phyloP scores from a whole-genome alignment of 64 coral and sea anemone species.

The Porites lutea region DNA sequence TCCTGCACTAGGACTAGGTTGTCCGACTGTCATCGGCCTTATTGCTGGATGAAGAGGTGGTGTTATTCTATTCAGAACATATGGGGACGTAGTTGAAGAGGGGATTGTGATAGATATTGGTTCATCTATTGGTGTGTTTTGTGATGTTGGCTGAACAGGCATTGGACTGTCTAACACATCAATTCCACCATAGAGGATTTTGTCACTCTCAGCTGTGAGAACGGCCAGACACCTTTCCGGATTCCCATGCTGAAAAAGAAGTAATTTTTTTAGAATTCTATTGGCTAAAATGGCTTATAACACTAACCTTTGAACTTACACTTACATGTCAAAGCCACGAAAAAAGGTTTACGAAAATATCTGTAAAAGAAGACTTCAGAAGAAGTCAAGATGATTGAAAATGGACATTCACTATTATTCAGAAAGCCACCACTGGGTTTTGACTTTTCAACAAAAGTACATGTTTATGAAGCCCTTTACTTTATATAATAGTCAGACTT shows the following conservation, averaged over 20 bases:
- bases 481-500: too few relatives aligned
- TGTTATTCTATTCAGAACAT: neutral
- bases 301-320: neutral
- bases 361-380: too few relatives aligned
- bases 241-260: constrained; percentile 40
- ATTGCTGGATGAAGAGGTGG: constrained; percentile 2
- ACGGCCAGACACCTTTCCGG: constrained; percentile 11
- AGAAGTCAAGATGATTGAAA: too few relatives aligned
- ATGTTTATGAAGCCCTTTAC: too few relatives aligned
- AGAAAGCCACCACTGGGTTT: too few relatives aligned
- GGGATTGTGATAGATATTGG: constrained; percentile 44
- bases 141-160: constrained; percentile 35
- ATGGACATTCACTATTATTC: too few relatives aligned
- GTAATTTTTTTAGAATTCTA: neutral
- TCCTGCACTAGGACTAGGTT: constrained; percentile 5
- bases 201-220: constrained; percentile 13
- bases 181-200: constrained; percentile 13
- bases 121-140: constrained; percentile 22
- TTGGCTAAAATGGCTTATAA: neutral
- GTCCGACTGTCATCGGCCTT: constrained; percentile 35
- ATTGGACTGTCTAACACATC: constrained; percentile 33
- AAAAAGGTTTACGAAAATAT: too few relatives aligned
- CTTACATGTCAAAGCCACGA: too few relatives aligned
- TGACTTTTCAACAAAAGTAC: too few relatives aligned
- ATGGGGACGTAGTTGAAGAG: neutral